These are phyloP conservation scores for Congeria kusceri DNA, from an alignment of 2,888 invertebrate species.

Conservation along the genomic window DNA sequence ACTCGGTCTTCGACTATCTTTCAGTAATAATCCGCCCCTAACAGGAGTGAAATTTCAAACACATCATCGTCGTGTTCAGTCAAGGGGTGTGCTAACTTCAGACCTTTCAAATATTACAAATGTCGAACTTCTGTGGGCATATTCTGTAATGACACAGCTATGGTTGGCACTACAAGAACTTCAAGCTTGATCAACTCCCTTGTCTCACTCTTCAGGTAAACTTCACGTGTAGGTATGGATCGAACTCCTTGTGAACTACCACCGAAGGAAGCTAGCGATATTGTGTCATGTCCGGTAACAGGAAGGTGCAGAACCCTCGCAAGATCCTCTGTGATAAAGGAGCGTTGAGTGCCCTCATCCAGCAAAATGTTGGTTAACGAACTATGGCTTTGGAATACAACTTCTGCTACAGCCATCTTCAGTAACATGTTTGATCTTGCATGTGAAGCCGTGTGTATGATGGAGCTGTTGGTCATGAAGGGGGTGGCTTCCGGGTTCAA, in stretches of 20 bases:
- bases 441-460: no score
- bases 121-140: constrained; percentile 6
- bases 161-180: constrained; percentile 40
- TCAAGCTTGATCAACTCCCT: constrained; percentile 12
- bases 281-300: constrained; percentile 14
- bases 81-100: constrained; percentile 12
- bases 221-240: constrained; percentile 6
- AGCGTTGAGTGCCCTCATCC: constrained; percentile 40
- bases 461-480: no score
- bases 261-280: constrained; percentile 35
- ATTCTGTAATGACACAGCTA: constrained; percentile 25
- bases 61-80: not conserved
- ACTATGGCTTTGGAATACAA: no score
- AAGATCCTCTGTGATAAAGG: constrained; percentile 35
- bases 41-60: constrained; percentile 17
- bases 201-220: constrained; percentile 6
- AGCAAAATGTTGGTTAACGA: constrained; percentile 32
- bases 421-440: constrained; percentile 12
- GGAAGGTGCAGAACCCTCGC: constrained; percentile 27
- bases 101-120: constrained; percentile 5
- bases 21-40: constrained; percentile 22
- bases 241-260: constrained; percentile 5
- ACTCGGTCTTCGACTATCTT: constrained; percentile 7
- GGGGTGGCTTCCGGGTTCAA: no score
- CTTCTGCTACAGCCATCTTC: constrained; percentile 35